Evolutionary conservation across 1,140 invertebrate species (phyloP), one percentile per base, ranked within the genome.

Genomic region (Oscheius sp.): DNA sequence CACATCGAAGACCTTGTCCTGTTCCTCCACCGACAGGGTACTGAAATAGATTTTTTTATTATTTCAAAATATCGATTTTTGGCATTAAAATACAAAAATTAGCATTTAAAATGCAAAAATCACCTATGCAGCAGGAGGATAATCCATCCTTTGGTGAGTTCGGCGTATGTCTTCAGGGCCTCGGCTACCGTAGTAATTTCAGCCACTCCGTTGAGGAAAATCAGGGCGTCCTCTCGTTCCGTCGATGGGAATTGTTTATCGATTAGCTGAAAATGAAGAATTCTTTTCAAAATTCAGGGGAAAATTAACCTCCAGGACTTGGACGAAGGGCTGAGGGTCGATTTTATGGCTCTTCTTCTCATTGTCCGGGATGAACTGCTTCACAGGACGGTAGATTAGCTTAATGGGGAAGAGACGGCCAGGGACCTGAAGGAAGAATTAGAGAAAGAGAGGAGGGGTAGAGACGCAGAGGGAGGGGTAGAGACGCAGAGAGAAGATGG

Each of bases 1-100:
- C 84, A 94, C 93, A 82, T 97, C 93, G 85, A 99, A 99, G 3
- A 97, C 92, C 86, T 96, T 97, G 85, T 98, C 95, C 87, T 99
- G 96, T 82, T 98, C 94, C 66, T 90, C 89, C 0, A 97, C 88
- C 1, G 94, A 94, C 42, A 99, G 86, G 10, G 91, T 91, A 83
- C 93, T 82, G 55, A 70, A 74, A 20, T 68, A 64, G 23, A 55
- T 13, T 15, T 55, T 7, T 4, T 55, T 4, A 55, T 15, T n/a
- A n/a, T n/a, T n/a, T n/a, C n/a, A n/a, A n/a, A n/a, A n/a, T n/a
- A n/a, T n/a, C n/a, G n/a, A n/a, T n/a, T n/a, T n/a, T n/a, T n/a
- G n/a, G n/a, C n/a, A n/a, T n/a, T n/a, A n/a, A n/a, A n/a, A n/a
- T n/a, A n/a, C n/a, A n/a, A n/a, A n/a, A n/a, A n/a, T n/a, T n/a